Base-by-base conservation (phyloP, 2,888 invertebrate genomes). In the Tenthredo scrophulariae region DNA sequence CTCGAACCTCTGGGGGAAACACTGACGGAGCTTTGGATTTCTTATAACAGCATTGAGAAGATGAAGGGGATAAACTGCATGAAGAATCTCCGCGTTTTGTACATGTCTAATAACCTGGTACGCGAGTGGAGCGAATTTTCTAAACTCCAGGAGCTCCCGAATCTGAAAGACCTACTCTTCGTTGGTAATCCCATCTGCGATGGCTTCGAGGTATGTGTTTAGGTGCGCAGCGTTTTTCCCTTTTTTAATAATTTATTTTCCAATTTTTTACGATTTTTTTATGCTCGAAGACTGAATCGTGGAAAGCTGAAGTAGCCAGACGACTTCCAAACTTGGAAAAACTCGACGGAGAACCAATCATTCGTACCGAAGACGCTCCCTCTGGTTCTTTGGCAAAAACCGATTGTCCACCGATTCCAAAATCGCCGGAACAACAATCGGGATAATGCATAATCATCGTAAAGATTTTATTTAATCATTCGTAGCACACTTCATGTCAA, bases 21-120 rank as follows among this genome's bases (percentile, higher is more conserved):
- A 0, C 92, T 99, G 26, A 97, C 98, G 91, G 97, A 99, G 91
- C 93, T 99, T 1, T 99, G 99, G 99, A 96, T 98, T 62, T 98
- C 98, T 0, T 98, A 98, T 92, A 99, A 99, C 92, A 94, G 96
- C 40, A 96, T 99, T 85, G 99, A 99, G 91, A 98, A 98, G 93
- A 94, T 98, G 86, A 98, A 98, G 94, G 98, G 98, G 0, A 95
- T 98, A 13, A 96, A 96, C 65, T 96, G 95, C 0, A 94, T 99
- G 91, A 96, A 96, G 90, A 98, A 96, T 88, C 94, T 99, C 0
- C 96, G 95, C 91, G 97, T 98, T 0, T 94, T 98, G 1, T 97
- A 97, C 89, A 96, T 98, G 94, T 97, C 97, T 65, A 97, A 97
- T 89, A 98, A 98, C 91, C 92, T 96, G 37, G 96, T 99, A 0